Conservation (phyloP, 2,888 invertebrate species). For the Coremacera marginata region DNA sequence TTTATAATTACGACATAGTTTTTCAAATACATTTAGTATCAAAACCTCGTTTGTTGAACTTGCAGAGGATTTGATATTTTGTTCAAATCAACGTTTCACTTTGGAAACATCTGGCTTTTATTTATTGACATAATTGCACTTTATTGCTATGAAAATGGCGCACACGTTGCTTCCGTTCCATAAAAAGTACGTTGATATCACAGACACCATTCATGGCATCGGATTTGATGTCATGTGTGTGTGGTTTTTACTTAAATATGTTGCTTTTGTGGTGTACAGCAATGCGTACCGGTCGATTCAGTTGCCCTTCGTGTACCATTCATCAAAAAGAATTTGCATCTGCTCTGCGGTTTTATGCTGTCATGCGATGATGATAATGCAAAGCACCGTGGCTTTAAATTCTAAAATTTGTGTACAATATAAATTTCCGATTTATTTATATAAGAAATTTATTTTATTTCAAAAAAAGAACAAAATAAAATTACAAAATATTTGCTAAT, state of each 20-base stretch:
- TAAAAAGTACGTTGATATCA: constrained; percentile 9
- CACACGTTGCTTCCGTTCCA: neutral
- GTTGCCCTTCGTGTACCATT: constrained; percentile 26
- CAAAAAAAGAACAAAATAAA: no score
- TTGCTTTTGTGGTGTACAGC: neutral
- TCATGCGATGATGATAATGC: neutral
- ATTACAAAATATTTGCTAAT: no score
- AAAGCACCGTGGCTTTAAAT: neutral
- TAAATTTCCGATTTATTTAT: no score
- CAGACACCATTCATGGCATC: constrained; percentile 9
- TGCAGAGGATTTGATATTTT: no score
- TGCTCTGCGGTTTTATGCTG: constrained; percentile 26
- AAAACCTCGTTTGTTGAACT: no score
- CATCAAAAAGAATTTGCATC: constrained; percentile 28
- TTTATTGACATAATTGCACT: neutral
- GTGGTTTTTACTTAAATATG: constrained; percentile 16
- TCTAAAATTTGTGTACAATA: neutral
- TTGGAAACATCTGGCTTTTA: no score
- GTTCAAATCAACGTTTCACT: no score
- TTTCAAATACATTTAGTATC: no score
- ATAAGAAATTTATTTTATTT: no score
- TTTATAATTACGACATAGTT: no score
- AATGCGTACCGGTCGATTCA: neutral
- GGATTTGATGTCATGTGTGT: constrained; percentile 23
- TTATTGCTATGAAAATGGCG: constrained; percentile 6